phyloP scores from a whole-genome alignment of 2,888 invertebrate genomes.

The Diarsia rubi region DNA sequence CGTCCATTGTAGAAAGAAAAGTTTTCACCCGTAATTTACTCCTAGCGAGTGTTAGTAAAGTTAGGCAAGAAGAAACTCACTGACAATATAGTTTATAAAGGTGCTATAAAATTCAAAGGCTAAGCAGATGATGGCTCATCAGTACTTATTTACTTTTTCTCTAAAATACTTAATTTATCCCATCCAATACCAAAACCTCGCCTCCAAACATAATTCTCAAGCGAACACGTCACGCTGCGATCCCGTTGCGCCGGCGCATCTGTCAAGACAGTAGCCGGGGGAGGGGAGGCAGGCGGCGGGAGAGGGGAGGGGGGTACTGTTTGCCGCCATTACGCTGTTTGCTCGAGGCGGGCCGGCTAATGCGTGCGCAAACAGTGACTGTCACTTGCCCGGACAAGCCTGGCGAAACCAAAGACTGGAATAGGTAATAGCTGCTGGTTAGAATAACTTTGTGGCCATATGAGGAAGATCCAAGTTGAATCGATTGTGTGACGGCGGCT shows the following conservation, averaged over 20 bases:
- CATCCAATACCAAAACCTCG: constrained; percentile 38
- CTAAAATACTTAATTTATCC: constrained; percentile 10
- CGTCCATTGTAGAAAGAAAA: not conserved
- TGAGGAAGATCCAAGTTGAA: not conserved
- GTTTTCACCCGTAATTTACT: not conserved
- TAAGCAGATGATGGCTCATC: not conserved
- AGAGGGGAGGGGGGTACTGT: constrained; percentile 72
- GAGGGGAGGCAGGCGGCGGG: constrained; percentile 42
- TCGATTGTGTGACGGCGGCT: not conserved
- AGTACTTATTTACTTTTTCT: not conserved
- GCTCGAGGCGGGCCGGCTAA: constrained; percentile 84
- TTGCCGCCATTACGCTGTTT: constrained; percentile 89
- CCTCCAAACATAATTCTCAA: constrained; percentile 48
- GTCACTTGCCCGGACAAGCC: constrained; percentile 53
- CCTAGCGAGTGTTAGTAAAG: not conserved
- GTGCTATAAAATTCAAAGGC: not conserved
- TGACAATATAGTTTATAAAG: no score
- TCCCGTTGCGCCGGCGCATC: constrained; percentile 76
- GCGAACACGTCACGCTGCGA: constrained; percentile 47
- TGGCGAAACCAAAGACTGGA: constrained; percentile 50
- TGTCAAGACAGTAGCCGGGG: constrained; percentile 72
- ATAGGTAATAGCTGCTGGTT: constrained; percentile 25
- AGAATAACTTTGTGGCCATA: constrained; percentile 15
- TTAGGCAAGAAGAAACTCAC: not conserved
- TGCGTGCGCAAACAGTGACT: constrained; percentile 86